Evolutionary conservation across 2,797 vertebrate genomes (phyloP).

Genomic region (Argyrosomus regius): DNA sequence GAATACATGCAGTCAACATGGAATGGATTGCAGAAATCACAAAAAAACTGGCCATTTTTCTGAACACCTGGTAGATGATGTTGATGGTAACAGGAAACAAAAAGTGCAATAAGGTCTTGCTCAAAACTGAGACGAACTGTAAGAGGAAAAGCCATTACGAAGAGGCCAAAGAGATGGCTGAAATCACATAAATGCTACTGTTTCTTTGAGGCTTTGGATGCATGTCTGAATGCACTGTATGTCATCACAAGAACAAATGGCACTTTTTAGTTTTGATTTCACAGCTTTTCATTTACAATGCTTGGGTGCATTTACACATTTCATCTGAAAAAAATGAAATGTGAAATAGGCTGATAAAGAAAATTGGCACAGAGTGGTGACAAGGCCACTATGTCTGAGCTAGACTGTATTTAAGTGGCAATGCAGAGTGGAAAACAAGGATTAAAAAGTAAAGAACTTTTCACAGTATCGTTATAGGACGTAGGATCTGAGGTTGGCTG

Average conservation of each 20-base stretch:
- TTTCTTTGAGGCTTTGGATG: slow-evolving; percentile 69
- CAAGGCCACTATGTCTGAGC: slow-evolving; percentile 85
- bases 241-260: slow-evolving; percentile 74
- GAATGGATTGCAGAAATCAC: slow-evolving; percentile 23
- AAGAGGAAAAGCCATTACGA: slow-evolving; percentile 29
- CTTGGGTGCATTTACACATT: slow-evolving; percentile 75
- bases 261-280: slow-evolving; percentile 80
- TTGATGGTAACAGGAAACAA: slow-evolving; percentile 1
- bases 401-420: slow-evolving; percentile 67
- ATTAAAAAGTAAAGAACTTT: slow-evolving; percentile 53
- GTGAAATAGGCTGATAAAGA: slow-evolving; percentile 73
- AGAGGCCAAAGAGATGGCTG: slow-evolving; percentile 29
- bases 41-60: slow-evolving; percentile 26
- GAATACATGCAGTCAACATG: slow-evolving; percentile 6
- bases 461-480: slow-evolving; percentile 71
- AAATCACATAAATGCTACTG: slow-evolving; percentile 52
- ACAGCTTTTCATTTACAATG: slow-evolving; percentile 78
- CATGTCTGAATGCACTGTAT: slow-evolving; percentile 69
- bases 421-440: slow-evolving; percentile 46
- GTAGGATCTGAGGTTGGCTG: slow-evolving; percentile 42
- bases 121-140: slow-evolving; percentile 27
- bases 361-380: slow-evolving; percentile 86
- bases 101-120: slow-evolving; percentile 17
- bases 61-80: slow-evolving; percentile 26
- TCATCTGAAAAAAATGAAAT: slow-evolving; percentile 76